Percentiles rank a stretch among this genome's conserved stretches.
Evolutionary conservation across 2,888 invertebrate species (phyloP).

Genomic region (Metopia argyrocephala): DNA sequence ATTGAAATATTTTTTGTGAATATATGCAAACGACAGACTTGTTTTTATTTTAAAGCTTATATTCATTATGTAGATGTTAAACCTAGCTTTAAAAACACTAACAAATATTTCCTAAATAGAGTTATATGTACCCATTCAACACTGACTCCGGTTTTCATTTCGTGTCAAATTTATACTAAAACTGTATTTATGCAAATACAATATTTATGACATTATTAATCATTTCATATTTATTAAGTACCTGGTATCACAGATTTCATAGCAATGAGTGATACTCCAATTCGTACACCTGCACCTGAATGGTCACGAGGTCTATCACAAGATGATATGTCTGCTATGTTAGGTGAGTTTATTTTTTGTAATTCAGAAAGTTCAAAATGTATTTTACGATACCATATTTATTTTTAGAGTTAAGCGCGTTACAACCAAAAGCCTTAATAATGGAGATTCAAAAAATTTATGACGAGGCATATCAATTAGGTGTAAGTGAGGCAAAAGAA

Average conservation of each 20-base stretch:
- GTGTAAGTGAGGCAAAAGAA: constrained; percentile 96
- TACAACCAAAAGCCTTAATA: constrained; percentile 90
- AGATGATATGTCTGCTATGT: constrained; percentile 87
- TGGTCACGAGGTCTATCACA: constrained; percentile 85
- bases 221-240: constrained; percentile 80
- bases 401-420: constrained; percentile 84
- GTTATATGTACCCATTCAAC: no score
- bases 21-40: no score
- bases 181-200: neutral
- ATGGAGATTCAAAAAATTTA: constrained; percentile 96
- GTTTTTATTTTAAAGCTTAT: no score
- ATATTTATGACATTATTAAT: neutral
- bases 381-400: no score
- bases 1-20: no score
- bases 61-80: no score
- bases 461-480: constrained; percentile 95
- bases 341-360: constrained; percentile 82
- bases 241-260: constrained; percentile 94
- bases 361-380: neutral
- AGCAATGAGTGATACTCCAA: constrained; percentile 82
- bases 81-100: no score
- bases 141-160: no score
- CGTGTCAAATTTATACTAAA: neutral
- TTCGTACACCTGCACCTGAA: constrained; percentile 80
- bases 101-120: no score